These are phyloP conservation scores for Octomys mimax DNA, from an alignment of 2,797 vertebrate species.

Conservation along the genomic window DNA sequence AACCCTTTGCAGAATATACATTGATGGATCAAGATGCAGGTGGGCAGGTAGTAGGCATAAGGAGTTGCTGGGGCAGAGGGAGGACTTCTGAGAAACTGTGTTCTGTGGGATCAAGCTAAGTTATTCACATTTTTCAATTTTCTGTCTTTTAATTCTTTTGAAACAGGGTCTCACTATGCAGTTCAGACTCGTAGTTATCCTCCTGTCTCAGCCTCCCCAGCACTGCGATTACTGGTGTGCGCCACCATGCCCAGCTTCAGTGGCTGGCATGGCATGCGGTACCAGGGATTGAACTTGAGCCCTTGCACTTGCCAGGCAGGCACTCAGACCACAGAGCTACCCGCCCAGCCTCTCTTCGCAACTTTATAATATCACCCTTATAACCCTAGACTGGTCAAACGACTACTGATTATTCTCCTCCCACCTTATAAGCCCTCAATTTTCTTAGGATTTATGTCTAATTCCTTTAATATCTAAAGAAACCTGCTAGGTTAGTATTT, in stretches of 20 bases:
- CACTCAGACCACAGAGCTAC: no score
- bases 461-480: neutral
- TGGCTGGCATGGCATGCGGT: no score
- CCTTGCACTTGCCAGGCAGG: no score
- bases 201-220: no score
- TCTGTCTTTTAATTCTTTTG: no score
- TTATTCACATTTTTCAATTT: neutral
- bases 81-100: no score
- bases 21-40: neutral
- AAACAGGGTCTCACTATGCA: no score
- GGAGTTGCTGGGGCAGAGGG: neutral
- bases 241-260: no score
- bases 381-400: neutral
- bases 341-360: no score
- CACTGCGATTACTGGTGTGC: no score
- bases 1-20: neutral
- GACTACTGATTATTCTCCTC: neutral
- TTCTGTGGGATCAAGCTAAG: neutral
- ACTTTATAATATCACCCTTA: neutral
- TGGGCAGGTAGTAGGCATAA: neutral
- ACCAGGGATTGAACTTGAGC: no score
- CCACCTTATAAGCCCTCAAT: neutral
- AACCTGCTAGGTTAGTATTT: neutral
- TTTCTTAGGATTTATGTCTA: neutral
- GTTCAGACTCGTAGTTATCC: no score